Percentiles rank a stretch among this genome's conserved stretches.
These are phyloP conservation scores for Poecilus cupreus DNA, from an alignment of 2,888 invertebrate genomes.

Conservation along the genomic window DNA sequence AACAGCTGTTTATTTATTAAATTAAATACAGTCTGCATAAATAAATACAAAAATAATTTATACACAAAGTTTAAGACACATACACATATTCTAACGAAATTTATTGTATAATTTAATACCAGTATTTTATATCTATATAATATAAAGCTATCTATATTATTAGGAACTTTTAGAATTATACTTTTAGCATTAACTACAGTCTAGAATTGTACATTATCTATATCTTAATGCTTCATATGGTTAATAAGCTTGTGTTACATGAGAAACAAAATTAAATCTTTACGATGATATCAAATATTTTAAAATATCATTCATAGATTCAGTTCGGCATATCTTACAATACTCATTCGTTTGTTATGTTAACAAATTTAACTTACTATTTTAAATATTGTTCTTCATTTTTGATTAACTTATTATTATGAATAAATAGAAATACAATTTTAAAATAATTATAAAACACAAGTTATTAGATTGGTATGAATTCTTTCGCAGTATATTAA, in stretches of 20 bases:
- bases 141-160: constrained; percentile 53
- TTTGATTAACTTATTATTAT: too few relatives aligned
- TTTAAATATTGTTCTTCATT: too few relatives aligned
- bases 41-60: constrained; percentile 57
- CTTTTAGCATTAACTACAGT: constrained; percentile 31
- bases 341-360: too few relatives aligned
- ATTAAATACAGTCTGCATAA: constrained; percentile 47
- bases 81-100: constrained; percentile 16
- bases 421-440: too few relatives aligned
- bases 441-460: too few relatives aligned
- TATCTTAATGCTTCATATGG: constrained; percentile 4
- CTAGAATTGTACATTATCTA: constrained; percentile 31
- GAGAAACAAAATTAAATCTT: background rate
- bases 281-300: background rate
- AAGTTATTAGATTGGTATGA: too few relatives aligned
- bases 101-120: background rate
- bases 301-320: too few relatives aligned
- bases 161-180: constrained; percentile 55
- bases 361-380: too few relatives aligned
- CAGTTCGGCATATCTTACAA: too few relatives aligned
- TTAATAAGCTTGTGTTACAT: constrained; percentile 16
- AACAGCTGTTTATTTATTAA: constrained; percentile 52
- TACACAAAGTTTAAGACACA: constrained; percentile 19
- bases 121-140: constrained; percentile 38
- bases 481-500: too few relatives aligned